These are phyloP conservation scores for Timandra comae DNA, from an alignment of 2,888 invertebrate species.

Conservation along the genomic window DNA sequence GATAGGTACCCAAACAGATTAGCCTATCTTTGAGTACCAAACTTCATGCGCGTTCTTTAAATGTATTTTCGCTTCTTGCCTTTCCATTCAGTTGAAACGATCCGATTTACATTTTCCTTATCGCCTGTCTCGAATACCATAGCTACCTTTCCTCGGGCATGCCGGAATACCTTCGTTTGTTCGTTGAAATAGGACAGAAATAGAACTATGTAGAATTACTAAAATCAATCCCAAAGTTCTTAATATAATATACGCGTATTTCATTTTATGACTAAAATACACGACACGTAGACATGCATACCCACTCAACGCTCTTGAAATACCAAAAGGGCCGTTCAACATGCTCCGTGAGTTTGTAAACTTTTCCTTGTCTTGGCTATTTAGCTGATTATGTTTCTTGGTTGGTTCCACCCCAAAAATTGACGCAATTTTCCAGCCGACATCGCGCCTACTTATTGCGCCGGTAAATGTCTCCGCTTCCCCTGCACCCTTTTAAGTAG, in stretches of 20 bases:
- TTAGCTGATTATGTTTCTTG: slow-evolving; percentile 47
- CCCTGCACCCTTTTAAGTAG: slow-evolving; percentile 46
- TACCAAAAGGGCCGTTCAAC: slow-evolving; percentile 14
- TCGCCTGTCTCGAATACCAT: slow-evolving; percentile 15
- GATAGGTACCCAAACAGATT: no score
- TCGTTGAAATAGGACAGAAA: no score
- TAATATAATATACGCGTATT: no score
- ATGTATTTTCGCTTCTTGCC: slow-evolving; percentile 17
- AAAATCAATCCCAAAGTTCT: no score
- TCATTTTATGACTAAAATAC: no score
- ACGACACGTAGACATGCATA: background rate
- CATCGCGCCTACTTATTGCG: slow-evolving; percentile 60
- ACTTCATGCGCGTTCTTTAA: slow-evolving; percentile 16
- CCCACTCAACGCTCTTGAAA: slow-evolving; percentile 2
- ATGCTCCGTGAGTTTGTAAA: slow-evolving; percentile 21
- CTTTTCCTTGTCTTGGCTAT: slow-evolving; percentile 43
- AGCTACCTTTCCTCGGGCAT: slow-evolving; percentile 7
- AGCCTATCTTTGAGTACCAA: no score
- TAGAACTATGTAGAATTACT: no score
- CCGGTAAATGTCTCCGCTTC: slow-evolving; percentile 53
- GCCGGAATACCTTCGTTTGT: no score
- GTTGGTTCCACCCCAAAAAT: slow-evolving; percentile 49
- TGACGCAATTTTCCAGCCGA: slow-evolving; percentile 66
- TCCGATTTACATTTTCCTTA: slow-evolving; percentile 28
- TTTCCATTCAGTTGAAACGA: slow-evolving; percentile 15